A percentile compares a stretch with the other conserved stretches of the same genome.
phyloP scores from a whole-genome alignment of 2,888 invertebrate species.

The Scaeva pyrastri region DNA sequence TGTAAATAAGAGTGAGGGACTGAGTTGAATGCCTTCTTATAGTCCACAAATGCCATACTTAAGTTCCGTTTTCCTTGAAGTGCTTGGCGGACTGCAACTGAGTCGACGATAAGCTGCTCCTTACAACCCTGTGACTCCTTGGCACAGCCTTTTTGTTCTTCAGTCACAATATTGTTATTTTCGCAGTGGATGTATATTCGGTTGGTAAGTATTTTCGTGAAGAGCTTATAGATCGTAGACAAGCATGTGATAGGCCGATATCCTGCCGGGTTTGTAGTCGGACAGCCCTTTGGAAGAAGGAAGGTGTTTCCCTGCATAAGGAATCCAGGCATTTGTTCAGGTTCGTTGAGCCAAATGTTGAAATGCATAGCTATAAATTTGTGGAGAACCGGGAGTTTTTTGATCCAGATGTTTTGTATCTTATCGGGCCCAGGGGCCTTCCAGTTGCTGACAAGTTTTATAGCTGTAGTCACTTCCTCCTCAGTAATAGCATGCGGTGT shows the following conservation, averaged over 20 bases:
- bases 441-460: too few relatives aligned
- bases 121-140: too few relatives aligned
- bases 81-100: too few relatives aligned
- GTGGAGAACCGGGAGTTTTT: slow-evolving; percentile 3
- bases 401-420: background rate
- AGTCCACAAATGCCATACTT: background rate
- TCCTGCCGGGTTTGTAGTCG: background rate
- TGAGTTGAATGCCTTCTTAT: background rate
- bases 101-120: too few relatives aligned
- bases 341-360: background rate
- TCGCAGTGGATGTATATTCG: background rate
- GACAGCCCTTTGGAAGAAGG: background rate
- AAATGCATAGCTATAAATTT: background rate
- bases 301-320: too few relatives aligned
- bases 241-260: background rate
- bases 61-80: too few relatives aligned
- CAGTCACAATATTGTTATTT: too few relatives aligned
- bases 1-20: background rate
- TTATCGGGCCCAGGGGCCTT: too few relatives aligned
- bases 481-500: too few relatives aligned
- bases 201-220: background rate
- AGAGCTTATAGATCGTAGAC: background rate
- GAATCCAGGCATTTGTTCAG: background rate
- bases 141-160: too few relatives aligned
- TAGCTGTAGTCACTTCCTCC: too few relatives aligned